Evolutionary conservation across 2,797 vertebrate genomes (phyloP).

Genomic region (Euthynnus affinis): DNA sequence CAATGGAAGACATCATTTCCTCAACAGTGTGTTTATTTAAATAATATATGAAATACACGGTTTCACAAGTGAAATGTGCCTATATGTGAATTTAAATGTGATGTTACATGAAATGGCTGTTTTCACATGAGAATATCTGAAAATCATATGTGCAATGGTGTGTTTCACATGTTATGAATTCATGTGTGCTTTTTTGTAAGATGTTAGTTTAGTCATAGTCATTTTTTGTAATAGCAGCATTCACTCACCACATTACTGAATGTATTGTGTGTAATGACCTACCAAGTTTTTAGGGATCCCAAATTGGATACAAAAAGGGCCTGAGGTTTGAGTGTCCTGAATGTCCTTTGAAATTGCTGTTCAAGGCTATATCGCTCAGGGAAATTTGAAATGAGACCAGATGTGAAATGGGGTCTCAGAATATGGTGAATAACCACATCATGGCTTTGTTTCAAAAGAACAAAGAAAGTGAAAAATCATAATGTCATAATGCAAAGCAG

Average conservation of each 20-base stretch:
- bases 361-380: constrained; percentile 20
- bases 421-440: constrained; percentile 21
- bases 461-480: constrained; percentile 21
- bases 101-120: background rate
- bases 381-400: constrained; percentile 38
- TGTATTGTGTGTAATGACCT: constrained; percentile 14
- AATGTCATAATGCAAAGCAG: constrained; percentile 15
- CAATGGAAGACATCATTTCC: background rate
- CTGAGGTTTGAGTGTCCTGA: constrained; percentile 10
- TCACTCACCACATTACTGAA: background rate
- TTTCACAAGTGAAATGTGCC: background rate
- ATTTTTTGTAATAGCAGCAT: constrained; percentile 1
- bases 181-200: background rate
- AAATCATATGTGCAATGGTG: background rate
- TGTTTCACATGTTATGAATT: background rate
- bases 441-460: background rate
- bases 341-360: constrained; percentile 17
- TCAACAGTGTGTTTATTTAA: background rate
- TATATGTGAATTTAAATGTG: no score
- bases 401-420: constrained; percentile 26
- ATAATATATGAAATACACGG: background rate
- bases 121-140: background rate
- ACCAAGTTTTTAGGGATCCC: background rate
- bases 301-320: constrained; percentile 23
- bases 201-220: background rate